Evolutionary conservation across 1,140 invertebrate species (phyloP).

Genomic region (Lepeophtheirus salmonis): DNA sequence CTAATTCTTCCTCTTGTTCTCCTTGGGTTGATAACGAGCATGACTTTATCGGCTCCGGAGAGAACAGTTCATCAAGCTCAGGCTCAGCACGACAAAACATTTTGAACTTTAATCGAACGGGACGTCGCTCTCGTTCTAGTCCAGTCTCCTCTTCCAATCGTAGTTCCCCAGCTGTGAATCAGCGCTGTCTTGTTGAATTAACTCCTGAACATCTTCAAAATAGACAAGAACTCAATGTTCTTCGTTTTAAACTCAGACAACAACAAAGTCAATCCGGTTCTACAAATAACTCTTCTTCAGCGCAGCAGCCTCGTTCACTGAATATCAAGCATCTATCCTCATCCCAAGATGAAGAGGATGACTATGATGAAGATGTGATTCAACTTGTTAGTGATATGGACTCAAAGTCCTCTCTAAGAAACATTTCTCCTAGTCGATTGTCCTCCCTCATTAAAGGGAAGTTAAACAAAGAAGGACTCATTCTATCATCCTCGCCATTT

Average conservation of each 20-base stretch:
- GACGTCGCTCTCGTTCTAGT: neutral
- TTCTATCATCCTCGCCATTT: neutral
- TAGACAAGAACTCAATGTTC: neutral
- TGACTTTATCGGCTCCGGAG: neutral
- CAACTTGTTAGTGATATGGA: neutral
- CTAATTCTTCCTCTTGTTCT: neutral
- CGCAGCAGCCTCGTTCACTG: neutral
- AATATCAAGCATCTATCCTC: neutral
- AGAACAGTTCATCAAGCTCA: neutral
- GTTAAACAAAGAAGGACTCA: neutral
- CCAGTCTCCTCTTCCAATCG: neutral
- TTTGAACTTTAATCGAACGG: neutral
- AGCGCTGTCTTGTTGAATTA: neutral
- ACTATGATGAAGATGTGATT: neutral
- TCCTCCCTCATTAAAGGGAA: neutral
- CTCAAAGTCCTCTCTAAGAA: neutral
- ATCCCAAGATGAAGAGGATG: neutral
- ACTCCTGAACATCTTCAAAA: neutral
- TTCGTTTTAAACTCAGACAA: neutral
- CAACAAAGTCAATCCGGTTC: neutral
- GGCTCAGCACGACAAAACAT: neutral
- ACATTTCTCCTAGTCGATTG: neutral
- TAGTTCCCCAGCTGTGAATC: neutral
- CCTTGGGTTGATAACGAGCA: neutral
- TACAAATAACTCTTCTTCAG: neutral